phyloP scores from a whole-genome alignment of 2,888 invertebrate genomes.

The Linnaemya tessellans region DNA sequence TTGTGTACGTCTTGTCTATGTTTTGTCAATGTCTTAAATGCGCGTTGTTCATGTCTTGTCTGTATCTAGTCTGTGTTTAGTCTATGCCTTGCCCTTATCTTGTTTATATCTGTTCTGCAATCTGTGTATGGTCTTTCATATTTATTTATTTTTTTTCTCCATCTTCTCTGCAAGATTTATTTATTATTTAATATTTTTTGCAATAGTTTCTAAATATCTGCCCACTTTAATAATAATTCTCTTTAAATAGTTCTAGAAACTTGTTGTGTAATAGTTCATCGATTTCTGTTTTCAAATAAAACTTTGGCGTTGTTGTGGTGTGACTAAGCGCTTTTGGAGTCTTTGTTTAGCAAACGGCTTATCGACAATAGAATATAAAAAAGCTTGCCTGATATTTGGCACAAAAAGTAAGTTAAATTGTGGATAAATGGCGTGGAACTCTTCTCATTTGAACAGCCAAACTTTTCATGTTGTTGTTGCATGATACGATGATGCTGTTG shows the following conservation, averaged over 20 bases:
- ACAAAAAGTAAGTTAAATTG: slow-evolving; percentile 46
- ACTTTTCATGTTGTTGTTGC: not conserved
- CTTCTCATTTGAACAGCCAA: slow-evolving; percentile 4
- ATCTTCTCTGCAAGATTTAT: not conserved
- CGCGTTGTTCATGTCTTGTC: no score
- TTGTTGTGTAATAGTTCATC: not conserved
- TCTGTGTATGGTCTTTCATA: no score
- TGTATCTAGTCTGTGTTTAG: no score
- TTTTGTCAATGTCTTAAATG: no score
- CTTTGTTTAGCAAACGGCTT: slow-evolving; percentile 10
- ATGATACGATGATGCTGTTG: not conserved
- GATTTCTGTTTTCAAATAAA: not conserved
- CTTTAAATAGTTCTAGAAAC: not conserved
- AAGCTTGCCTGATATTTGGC: slow-evolving; percentile 26
- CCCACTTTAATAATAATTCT: no score
- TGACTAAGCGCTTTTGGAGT: not conserved
- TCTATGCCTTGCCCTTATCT: no score
- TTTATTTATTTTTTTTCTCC: not conserved
- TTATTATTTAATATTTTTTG: no score
- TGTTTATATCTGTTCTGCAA: no score
- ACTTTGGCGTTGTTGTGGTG: not conserved
- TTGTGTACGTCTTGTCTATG: no score
- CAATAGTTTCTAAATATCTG: no score
- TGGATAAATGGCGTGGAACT: slow-evolving; percentile 26
- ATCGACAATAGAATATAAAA: not conserved